Evolutionary conservation across 1,140 invertebrate genomes (phyloP).

Genomic region (Eumaeus atala): DNA sequence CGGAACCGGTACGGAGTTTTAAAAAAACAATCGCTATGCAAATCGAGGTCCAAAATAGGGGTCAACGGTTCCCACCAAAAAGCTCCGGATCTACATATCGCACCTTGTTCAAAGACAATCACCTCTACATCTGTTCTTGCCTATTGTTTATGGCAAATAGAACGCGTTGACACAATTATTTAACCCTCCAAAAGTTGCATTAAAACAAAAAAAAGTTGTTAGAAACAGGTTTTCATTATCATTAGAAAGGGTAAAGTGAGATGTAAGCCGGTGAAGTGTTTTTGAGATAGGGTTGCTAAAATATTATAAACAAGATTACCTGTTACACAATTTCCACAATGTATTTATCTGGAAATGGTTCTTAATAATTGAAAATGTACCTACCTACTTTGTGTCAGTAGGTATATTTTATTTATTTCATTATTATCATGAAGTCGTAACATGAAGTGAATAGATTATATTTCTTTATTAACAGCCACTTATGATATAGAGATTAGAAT

Average conservation of each 20-base stretch:
- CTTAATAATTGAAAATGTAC: too few species aligned
- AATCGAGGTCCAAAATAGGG: slow-evolving; percentile 47
- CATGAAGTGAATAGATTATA: too few species aligned
- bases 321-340: too few species aligned
- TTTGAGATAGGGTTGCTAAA: slow-evolving; percentile 25
- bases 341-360: too few species aligned
- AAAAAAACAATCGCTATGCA: slow-evolving; percentile 41
- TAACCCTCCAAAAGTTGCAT: slow-evolving; percentile 33
- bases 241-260: slow-evolving; percentile 65
- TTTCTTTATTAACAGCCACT: too few species aligned
- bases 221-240: slow-evolving; percentile 66
- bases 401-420: too few species aligned
- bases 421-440: too few species aligned
- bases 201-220: slow-evolving; percentile 67
- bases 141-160: slow-evolving; percentile 46
- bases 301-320: too few species aligned
- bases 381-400: too few species aligned
- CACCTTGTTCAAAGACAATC: slow-evolving; percentile 59
- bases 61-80: slow-evolving; percentile 51
- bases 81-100: slow-evolving; percentile 54
- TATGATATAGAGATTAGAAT: too few species aligned
- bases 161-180: slow-evolving; percentile 62
- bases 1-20: slow-evolving; percentile 30
- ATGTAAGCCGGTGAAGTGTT: slow-evolving; percentile 57
- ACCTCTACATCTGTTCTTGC: slow-evolving; percentile 44